phyloP scores from a whole-genome alignment of 2,113 vertebrate genomes.

The Neogale vison region DNA sequence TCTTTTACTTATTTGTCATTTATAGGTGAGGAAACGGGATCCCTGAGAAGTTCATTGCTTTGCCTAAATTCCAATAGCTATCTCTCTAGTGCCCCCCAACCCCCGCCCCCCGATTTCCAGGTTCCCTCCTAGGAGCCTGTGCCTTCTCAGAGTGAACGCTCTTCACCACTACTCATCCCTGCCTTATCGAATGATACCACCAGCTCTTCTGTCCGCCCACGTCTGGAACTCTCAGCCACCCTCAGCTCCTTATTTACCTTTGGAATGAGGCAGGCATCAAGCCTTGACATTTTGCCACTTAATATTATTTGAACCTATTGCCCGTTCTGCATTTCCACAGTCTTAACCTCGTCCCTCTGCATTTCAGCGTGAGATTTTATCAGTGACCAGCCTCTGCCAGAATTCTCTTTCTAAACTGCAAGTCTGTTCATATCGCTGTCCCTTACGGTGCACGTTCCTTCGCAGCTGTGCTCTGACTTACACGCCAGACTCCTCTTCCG shows the following conservation, averaged over 20 bases:
- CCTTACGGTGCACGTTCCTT: not conserved
- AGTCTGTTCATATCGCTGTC: not conserved
- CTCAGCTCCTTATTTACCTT: not conserved
- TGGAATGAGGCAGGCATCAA: not conserved
- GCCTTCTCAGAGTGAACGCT: not conserved
- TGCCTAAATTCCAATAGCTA: not conserved
- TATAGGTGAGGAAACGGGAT: not conserved
- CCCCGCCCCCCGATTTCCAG: not conserved
- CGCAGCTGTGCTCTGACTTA: not conserved
- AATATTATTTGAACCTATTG: not conserved
- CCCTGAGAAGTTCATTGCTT: not conserved
- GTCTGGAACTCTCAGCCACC: not conserved
- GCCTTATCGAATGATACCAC: not conserved
- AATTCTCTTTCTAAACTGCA: not conserved
- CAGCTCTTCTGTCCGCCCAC: not conserved
- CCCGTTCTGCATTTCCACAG: not conserved
- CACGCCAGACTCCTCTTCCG: not conserved
- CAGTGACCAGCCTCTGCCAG: not conserved
- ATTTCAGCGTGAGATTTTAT: not conserved
- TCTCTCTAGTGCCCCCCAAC: not conserved
- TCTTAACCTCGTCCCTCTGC: not conserved
- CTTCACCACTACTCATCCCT: not conserved
- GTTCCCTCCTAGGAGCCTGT: not conserved
- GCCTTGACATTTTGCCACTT: not conserved
- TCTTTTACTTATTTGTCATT: constrained; percentile 25